Conservation (phyloP, 2,888 invertebrate species). For the Myathropa florea region DNA sequence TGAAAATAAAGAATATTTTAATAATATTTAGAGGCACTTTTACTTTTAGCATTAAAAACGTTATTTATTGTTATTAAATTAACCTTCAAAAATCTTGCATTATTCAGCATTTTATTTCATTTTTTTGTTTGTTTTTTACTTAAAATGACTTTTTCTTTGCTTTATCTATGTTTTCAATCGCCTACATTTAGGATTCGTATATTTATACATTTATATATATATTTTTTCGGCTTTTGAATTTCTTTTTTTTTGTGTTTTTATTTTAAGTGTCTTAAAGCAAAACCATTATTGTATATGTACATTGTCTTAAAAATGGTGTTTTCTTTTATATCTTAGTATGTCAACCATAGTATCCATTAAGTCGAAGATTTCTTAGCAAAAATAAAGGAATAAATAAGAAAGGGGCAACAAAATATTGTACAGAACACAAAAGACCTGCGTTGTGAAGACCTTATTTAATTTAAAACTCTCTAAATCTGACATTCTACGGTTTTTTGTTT, state of each 20-base stretch:
- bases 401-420: not conserved
- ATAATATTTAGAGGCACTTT: conserved; percentile 66
- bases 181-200: conserved; percentile 60
- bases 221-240: conserved; percentile 11
- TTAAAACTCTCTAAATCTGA: not conserved
- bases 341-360: not conserved
- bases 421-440: not conserved
- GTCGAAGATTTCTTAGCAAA: not conserved
- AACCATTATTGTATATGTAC: conserved; percentile 60
- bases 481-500: not conserved
- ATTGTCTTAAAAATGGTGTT: conserved; percentile 42
- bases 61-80: conserved; percentile 25
- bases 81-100: conserved; percentile 2
- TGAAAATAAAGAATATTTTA: conserved; percentile 48
- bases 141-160: conserved; percentile 44
- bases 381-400: not conserved
- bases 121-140: conserved; percentile 42
- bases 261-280: conserved; percentile 55
- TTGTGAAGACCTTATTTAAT: not conserved
- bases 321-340: conserved; percentile 9
- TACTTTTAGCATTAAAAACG: conserved; percentile 65
- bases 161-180: conserved; percentile 18
- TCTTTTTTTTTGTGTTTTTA: conserved; percentile 1
- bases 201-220: conserved; percentile 29
- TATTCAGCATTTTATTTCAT: conserved; percentile 48